Evolutionary conservation across 2,113 vertebrate species (phyloP), one percentile per base, ranked within the genome.

Genomic region (Sapajus apella): DNA sequence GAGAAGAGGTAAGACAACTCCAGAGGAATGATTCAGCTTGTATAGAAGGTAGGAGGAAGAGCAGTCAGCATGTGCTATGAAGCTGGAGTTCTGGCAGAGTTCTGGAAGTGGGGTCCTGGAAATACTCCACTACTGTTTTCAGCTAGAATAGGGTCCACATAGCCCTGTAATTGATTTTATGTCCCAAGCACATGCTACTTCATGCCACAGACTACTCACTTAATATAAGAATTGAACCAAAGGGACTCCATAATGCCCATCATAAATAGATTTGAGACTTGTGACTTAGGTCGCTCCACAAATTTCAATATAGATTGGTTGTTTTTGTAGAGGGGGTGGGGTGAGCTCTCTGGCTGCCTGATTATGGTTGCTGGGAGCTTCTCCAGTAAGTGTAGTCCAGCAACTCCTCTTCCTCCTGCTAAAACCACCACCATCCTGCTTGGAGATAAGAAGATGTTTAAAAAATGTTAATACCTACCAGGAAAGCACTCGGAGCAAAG

Each of bases 211-310:
- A 64, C 40, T 72, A 56, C 55, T 66, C 56, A 52, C 13, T 52
- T 20, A 90, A 66, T 40, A 25, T 21, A 55, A 93, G 13, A 55
- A 56, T 32, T 58, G 37, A 90, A 79, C 35, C 20, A 40, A 90
- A 97, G 61, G 64, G 45, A 87, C 40, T 50, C 10, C 18, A 16
- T 91, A 83, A 37, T 43, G 1, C 43, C 6, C 14, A 18, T 40
- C 66, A 68, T 50, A 55, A 92, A 86, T 82, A 68, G 27, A 91
- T 85, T 85, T 32, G 86, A 85, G 81, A 86, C 32, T 35, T 45
- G 47, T 32, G 37, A 50, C 52, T 66, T 72, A 85, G 52, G 76
- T 64, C 81, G 37, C 8, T 43, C 56, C 37, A 37, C 18, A 75
- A 13, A 79, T 96, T 87, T 64, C 76, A 84, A 0, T n/a, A 13